A percentile compares a stretch with the other conserved stretches of the same genome.
These are phyloP conservation scores for Alexandromys fortis DNA, from an alignment of 2,113 vertebrate species.

Conservation along the genomic window DNA sequence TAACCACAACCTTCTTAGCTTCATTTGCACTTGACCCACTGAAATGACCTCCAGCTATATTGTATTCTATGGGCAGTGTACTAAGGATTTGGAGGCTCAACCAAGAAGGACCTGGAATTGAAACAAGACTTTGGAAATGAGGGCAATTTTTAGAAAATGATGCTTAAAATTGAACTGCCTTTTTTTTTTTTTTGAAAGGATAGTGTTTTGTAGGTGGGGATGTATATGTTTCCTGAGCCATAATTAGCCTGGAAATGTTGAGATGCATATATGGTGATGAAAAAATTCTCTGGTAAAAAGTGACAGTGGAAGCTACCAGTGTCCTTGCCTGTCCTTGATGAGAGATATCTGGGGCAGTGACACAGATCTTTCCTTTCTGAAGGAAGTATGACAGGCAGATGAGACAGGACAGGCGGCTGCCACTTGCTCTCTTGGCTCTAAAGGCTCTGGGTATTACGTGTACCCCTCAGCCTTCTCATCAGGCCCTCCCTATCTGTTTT, in stretches of 20 bases:
- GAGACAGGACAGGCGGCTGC: neutral
- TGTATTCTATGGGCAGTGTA: neutral
- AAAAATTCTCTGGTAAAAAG: neutral
- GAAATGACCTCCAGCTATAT: neutral
- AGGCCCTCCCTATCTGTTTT: neutral
- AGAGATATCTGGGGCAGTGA: neutral
- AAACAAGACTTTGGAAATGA: neutral
- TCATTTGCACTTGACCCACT: neutral
- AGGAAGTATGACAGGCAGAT: neutral
- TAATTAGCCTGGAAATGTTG: neutral
- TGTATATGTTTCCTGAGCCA: neutral
- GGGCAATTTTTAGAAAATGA: neutral
- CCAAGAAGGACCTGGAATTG: neutral
- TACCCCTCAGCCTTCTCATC: fast-evolving
- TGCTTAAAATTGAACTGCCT: neutral
- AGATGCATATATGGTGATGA: neutral
- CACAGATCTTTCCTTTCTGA: neutral
- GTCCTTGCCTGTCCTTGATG: neutral
- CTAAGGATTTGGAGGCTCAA: neutral
- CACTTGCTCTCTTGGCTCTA: neutral
- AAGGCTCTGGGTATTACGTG: fast-evolving
- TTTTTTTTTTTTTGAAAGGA: neutral
- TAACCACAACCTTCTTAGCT: neutral
- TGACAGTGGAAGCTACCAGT: fast-evolving
- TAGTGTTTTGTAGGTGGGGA: neutral